phyloP scores from a whole-genome alignment of 35 echinoderm and acorn worm species.

The Chiridota heheva region DNA sequence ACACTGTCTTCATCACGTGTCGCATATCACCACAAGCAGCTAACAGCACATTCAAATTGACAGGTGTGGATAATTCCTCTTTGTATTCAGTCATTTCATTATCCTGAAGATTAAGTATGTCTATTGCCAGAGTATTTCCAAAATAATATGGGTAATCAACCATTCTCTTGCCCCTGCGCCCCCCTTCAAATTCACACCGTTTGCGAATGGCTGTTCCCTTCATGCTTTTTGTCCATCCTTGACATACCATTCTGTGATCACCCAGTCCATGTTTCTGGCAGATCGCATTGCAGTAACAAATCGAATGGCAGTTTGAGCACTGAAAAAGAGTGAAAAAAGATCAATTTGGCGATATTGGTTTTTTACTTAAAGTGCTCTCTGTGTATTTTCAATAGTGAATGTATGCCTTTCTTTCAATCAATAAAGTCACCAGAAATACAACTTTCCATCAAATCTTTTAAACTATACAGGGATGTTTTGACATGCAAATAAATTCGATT shows the following conservation, averaged over 20 bases:
- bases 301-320: constrained; percentile 28
- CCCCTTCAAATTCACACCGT: background rate
- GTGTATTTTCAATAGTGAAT: too few relatives aligned
- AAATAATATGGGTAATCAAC: constrained; percentile 15
- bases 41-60: constrained; percentile 48
- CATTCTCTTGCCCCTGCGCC: background rate
- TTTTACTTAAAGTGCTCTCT: too few relatives aligned
- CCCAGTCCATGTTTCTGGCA: constrained; percentile 29
- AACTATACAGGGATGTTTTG: too few relatives aligned
- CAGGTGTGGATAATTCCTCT: background rate
- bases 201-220: background rate
- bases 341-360: too few relatives aligned
- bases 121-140: constrained; percentile 18
- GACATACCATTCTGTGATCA: constrained; percentile 14
- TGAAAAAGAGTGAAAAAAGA: background rate
- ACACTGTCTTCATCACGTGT: constrained; percentile 53
- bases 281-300: constrained; percentile 27
- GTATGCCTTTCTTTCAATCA: too few relatives aligned
- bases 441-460: too few relatives aligned
- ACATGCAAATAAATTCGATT: too few relatives aligned
- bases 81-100: constrained; percentile 40
- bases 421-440: too few relatives aligned
- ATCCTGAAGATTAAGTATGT: constrained; percentile 26
- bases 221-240: background rate
- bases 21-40: constrained; percentile 66